Evolutionary conservation across 2,888 invertebrate genomes (phyloP), one percentile per base, ranked within the genome.

Genomic region (Bimastos eiseni): DNA sequence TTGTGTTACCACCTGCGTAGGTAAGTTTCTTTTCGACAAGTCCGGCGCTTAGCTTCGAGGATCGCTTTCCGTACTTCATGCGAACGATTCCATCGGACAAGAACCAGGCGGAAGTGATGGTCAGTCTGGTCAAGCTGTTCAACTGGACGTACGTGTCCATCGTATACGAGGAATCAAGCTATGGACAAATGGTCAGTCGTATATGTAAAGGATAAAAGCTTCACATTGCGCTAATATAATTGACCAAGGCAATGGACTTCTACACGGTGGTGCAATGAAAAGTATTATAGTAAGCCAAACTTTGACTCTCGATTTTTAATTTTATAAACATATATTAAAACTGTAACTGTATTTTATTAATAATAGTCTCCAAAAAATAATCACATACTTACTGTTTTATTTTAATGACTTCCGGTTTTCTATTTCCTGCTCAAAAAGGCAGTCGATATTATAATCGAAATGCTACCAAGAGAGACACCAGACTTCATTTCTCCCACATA

Each of bases 21-120:
- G 98, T 98, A 33, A 98, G 98, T 0, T 98, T 98, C 95, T 98
- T 98, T 96, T 98, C 98, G 0, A 98, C 98, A 0, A 98, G 98
- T 93, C 98, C 98, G 0, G 98, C 98, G 95, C 96, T 98, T 92
- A 98, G 98, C 92, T 98, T 98, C 96, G 98, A 98, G 94, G 98
- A 98, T 93, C 96, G 98, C 8, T 98, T 98, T 95, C 98, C 98
- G 94, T 98, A 97, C 95, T 98, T 98, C 95, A 97, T 98, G 4
- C 96, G 98, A 88, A 98, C 98, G 13, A 98, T 98, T 93, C 98
- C 98, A 1, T 98, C 98, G 0, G 98, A 98, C 95, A 97, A 97
- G 94, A 97, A 98, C 95, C 98, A 98, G 95, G 95, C 95, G 5
- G 97, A 98, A 93, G 98, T 98, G 0, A 98, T 98, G 98, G 98